These are phyloP conservation scores for Stenichneumon culpator DNA, from an alignment of 2,888 invertebrate species.

Conservation along the genomic window DNA sequence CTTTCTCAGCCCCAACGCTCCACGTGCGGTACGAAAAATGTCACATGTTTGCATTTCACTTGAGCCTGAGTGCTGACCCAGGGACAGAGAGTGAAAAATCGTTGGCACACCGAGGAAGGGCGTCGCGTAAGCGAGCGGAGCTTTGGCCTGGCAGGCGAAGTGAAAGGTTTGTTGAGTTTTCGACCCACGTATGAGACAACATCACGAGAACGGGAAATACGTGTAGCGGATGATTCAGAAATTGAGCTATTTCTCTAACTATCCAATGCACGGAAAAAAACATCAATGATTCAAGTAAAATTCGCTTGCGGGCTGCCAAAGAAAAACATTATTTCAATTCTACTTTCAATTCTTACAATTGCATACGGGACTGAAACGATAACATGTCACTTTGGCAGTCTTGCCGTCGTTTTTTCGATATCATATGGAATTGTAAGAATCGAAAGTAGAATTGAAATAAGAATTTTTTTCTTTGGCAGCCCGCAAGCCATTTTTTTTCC, in stretches of 20 bases:
- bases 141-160: slow-evolving; percentile 38
- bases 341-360: too few relatives aligned
- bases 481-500: too few relatives aligned
- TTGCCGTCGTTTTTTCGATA: too few relatives aligned
- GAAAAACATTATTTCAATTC: too few relatives aligned
- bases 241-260: background rate
- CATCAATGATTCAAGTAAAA: too few relatives aligned
- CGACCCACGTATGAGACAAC: slow-evolving; percentile 44
- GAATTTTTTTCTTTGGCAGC: too few relatives aligned
- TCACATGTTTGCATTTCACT: slow-evolving; percentile 62
- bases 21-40: slow-evolving; percentile 38
- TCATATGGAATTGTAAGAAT: too few relatives aligned
- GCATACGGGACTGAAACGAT: too few relatives aligned
- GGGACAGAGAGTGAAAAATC: slow-evolving; percentile 55
- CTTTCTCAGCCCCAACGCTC: background rate
- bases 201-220: slow-evolving; percentile 14
- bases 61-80: slow-evolving; percentile 52
- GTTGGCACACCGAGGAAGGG: slow-evolving; percentile 52
- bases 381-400: too few relatives aligned
- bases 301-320: too few relatives aligned
- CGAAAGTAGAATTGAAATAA: too few relatives aligned
- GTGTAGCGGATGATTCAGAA: slow-evolving; percentile 28
- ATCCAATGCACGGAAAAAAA: too few relatives aligned
- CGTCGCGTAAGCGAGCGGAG: slow-evolving; percentile 19
- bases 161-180: slow-evolving; percentile 58